Conservation (phyloP, 2,888 invertebrate genomes). For the Erebia epiphron region DNA sequence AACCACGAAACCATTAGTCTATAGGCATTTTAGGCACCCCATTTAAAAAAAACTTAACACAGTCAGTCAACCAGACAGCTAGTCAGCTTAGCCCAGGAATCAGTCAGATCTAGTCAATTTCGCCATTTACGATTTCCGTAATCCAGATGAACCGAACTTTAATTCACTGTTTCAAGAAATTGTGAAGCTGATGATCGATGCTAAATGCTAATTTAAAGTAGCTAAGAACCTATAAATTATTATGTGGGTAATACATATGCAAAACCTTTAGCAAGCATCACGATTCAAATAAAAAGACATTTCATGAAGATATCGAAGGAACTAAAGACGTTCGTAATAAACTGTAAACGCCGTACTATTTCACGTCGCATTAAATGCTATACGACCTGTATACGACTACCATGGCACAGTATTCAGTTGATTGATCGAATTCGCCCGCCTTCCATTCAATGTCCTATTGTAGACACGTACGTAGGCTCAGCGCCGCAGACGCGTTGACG, state of each 20-base stretch:
- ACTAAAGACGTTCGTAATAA: conserved; percentile 3
- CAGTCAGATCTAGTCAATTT: too few species aligned
- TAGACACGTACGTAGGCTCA: conserved; percentile 60
- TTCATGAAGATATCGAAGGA: not conserved
- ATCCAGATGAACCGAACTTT: too few species aligned
- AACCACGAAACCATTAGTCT: too few species aligned
- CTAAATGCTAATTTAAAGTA: too few species aligned
- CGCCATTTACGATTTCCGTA: too few species aligned
- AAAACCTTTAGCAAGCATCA: not conserved
- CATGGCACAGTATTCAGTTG: conserved; percentile 45
- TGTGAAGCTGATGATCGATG: too few species aligned
- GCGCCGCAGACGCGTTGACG: conserved; percentile 53
- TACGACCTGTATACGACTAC: conserved; percentile 22
- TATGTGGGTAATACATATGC: not conserved
- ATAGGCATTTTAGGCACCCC: too few species aligned
- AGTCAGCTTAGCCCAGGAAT: too few species aligned
- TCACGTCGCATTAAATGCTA: conserved; percentile 20
- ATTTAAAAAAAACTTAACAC: too few species aligned
- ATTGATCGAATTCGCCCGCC: conserved; percentile 64
- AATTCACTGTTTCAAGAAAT: too few species aligned
- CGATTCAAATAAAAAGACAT: not conserved
- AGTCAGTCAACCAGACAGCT: too few species aligned
- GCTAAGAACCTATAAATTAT: too few species aligned
- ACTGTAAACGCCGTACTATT: conserved; percentile 2
- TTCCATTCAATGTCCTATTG: conserved; percentile 61